Evolutionary conservation across 1,140 invertebrate genomes (phyloP), one percentile per base, ranked within the genome.

Genomic region (Cheumatopsyche charites): DNA sequence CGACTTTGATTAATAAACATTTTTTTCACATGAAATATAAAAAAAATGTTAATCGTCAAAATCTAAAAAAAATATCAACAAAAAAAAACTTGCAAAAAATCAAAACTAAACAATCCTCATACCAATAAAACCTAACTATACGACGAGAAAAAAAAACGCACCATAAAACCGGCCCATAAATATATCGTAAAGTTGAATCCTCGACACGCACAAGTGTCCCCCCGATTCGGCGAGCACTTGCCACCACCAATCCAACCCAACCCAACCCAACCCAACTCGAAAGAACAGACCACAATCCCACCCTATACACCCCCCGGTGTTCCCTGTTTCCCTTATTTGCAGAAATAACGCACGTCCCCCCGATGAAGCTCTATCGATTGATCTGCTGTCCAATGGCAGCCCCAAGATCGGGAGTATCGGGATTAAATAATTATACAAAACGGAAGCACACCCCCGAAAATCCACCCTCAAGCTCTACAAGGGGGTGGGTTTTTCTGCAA

Each of bases 401-500:
- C 4, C 71, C 41, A 75, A 75, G 74, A 75, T 75, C 70, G 74
- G 45, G 67, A 75, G 74, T 75, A 73, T 72, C 69, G 25, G 74
- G 72, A 75, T 73, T 75, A 72, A 73, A 72, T 73, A 75, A 75
- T 75, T 75, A 75, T 62, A 45, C 26, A 43, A 70, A 71, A 65
- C 17, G 67, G n/a, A n/a, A n/a, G n/a, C 67, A 58, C 29, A 36
- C 29, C 29, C 29, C 3, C n/a, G n/a, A n/a, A n/a, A n/a, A n/a
- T n/a, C 29, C 29, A 36, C 29, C 29, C 29, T 9, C 29, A 4
- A 36, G n/a, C n/a, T n/a, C n/a, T n/a, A n/a, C n/a, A n/a, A n/a
- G 42, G 47, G 47, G 47, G 47, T 49, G 47, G 19, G 47, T 15
- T 49, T 49, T 36, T 36, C 29, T 66, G 63, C 17, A 29, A 29